phyloP scores from a whole-genome alignment of 2,113 vertebrate genomes.

The Dinomys branickii region DNA sequence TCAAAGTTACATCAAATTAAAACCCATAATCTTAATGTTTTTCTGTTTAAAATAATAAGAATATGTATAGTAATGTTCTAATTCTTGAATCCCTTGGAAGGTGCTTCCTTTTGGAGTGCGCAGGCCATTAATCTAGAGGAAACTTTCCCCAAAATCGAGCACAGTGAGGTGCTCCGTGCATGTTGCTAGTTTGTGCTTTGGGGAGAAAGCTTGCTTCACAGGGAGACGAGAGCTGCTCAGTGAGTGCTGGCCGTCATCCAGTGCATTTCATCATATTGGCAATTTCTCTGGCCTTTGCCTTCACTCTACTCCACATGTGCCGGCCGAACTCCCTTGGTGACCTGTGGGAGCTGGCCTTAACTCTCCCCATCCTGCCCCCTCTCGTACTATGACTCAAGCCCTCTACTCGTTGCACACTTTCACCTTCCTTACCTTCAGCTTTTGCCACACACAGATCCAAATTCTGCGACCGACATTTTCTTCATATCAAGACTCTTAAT shows the following conservation, averaged over 20 bases:
- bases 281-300: neutral
- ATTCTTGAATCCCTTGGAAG: neutral
- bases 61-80: neutral
- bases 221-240: neutral
- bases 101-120: neutral
- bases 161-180: fast-evolving
- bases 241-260: too few species aligned
- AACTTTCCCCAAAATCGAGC: neutral
- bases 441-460: neutral
- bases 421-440: neutral
- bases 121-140: neutral
- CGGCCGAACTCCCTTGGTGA: neutral
- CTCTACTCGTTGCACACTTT: neutral
- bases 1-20: slow-evolving; percentile 20
- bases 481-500: neutral
- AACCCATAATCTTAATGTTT: neutral
- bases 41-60: slow-evolving; percentile 37
- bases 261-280: too few species aligned
- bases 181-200: neutral
- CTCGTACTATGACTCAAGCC: neutral
- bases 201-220: neutral
- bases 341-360: neutral
- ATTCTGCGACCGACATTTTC: neutral
- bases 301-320: neutral
- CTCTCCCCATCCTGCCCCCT: neutral